phyloP scores from a whole-genome alignment of 2,888 invertebrate genomes.

The Polymixis flavicincta region DNA sequence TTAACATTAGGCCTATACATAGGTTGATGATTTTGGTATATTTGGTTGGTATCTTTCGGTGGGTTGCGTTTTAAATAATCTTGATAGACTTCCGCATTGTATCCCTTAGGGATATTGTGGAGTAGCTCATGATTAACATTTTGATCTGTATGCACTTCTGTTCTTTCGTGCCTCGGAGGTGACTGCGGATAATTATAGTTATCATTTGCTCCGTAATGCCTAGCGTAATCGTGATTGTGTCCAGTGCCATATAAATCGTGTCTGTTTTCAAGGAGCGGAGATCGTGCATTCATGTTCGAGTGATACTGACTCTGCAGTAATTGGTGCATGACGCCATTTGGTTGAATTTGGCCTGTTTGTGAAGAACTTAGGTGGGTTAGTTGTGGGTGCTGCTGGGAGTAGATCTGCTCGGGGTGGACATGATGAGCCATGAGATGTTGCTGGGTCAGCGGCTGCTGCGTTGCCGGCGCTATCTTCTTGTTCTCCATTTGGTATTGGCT shows the following conservation, averaged over 20 bases:
- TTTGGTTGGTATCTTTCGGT: constrained; percentile 90
- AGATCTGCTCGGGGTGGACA: constrained; percentile 88
- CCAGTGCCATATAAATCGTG: constrained; percentile 90
- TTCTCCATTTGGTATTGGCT: constrained; percentile 92
- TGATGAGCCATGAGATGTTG: constrained; percentile 88
- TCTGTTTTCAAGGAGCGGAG: constrained; percentile 89
- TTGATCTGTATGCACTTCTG: constrained; percentile 85
- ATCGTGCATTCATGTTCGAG: constrained; percentile 87
- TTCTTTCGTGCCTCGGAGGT: constrained; percentile 85
- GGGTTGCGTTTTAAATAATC: constrained; percentile 90
- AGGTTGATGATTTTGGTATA: constrained; percentile 90
- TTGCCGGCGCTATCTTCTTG: constrained; percentile 90
- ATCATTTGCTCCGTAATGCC: constrained; percentile 90
- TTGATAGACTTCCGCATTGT: constrained; percentile 91
- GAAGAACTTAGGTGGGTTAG: constrained; percentile 82
- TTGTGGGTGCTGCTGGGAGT: constrained; percentile 87
- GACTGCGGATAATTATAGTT: constrained; percentile 90
- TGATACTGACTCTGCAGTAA: constrained; percentile 88
- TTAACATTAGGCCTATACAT: constrained; percentile 86
- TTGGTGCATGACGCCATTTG: constrained; percentile 90
- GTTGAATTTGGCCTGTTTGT: constrained; percentile 85
- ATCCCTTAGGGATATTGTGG: constrained; percentile 88
- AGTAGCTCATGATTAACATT: constrained; percentile 87
- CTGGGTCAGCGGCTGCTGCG: constrained; percentile 90
- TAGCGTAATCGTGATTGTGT: constrained; percentile 88